These are phyloP conservation scores for Heliocidaris tuberculata DNA, from an alignment of 35 echinoderm and acorn worm species.

Conservation along the genomic window DNA sequence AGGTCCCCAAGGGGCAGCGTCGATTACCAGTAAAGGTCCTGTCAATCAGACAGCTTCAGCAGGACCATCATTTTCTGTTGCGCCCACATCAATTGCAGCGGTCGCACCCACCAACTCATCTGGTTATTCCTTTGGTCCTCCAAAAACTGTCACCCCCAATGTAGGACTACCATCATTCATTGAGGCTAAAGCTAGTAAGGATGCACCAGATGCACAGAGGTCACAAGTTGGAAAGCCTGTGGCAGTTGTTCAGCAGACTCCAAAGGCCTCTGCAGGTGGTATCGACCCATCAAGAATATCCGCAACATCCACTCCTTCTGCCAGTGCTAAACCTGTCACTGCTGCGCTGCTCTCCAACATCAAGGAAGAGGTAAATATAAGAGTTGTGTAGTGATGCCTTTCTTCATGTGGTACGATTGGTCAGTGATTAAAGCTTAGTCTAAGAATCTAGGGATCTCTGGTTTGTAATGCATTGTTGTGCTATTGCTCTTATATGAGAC, in stretches of 20 bases:
- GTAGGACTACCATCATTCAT: background rate
- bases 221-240: constrained; percentile 46
- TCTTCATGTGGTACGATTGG: background rate
- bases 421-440: background rate
- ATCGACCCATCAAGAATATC: constrained; percentile 14
- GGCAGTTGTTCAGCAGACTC: background rate
- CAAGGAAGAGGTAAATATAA: constrained; percentile 68
- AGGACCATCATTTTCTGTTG: background rate
- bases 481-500: background rate
- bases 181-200: background rate
- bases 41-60: background rate
- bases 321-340: constrained; percentile 52
- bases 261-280: background rate
- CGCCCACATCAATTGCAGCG: background rate
- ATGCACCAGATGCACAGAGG: background rate
- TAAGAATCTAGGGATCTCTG: background rate
- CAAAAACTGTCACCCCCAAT: background rate
- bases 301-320: constrained; percentile 29
- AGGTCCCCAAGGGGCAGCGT: background rate
- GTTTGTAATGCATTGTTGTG: background rate
- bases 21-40: background rate
- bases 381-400: background rate
- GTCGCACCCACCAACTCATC: background rate
- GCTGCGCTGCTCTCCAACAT: constrained; percentile 75
- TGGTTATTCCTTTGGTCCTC: background rate